Conservation (phyloP, 2,113 vertebrate genomes). For the Brachypodius melanocephalos region DNA sequence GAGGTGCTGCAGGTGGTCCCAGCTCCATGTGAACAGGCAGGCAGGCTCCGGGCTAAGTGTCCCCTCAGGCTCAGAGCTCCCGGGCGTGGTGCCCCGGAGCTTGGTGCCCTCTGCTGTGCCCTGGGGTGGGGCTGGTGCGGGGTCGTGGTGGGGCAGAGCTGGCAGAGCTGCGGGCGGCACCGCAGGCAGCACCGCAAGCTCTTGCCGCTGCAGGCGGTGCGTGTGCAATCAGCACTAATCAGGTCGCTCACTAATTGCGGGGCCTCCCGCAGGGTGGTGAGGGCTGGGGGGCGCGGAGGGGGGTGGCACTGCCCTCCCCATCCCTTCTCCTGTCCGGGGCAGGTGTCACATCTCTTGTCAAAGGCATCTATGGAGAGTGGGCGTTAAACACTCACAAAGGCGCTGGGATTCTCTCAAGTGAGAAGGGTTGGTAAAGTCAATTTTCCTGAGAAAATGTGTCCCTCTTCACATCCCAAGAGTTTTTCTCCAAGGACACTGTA, state of each 20-base stretch:
- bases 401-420: neutral
- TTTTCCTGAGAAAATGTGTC: neutral
- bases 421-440: neutral
- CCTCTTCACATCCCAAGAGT: neutral
- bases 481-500: neutral
- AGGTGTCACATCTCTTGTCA: neutral
- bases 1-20: neutral
- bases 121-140: neutral
- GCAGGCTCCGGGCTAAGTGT: accelerated
- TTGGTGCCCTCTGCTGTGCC: neutral
- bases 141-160: neutral
- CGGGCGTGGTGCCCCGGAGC: neutral
- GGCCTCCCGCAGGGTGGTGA: slow-evolving; percentile 25
- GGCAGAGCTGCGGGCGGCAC: neutral
- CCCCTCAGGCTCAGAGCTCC: neutral
- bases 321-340: neutral
- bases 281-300: neutral
- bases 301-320: neutral
- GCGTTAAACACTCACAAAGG: neutral
- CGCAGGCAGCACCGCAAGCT: neutral
- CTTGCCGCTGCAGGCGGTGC: neutral
- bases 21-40: no score
- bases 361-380: neutral
- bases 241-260: slow-evolving; percentile 45
- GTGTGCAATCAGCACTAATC: slow-evolving; percentile 67